Conservation (phyloP, 2,797 vertebrate species). For the Coreius guichenoti region DNA sequence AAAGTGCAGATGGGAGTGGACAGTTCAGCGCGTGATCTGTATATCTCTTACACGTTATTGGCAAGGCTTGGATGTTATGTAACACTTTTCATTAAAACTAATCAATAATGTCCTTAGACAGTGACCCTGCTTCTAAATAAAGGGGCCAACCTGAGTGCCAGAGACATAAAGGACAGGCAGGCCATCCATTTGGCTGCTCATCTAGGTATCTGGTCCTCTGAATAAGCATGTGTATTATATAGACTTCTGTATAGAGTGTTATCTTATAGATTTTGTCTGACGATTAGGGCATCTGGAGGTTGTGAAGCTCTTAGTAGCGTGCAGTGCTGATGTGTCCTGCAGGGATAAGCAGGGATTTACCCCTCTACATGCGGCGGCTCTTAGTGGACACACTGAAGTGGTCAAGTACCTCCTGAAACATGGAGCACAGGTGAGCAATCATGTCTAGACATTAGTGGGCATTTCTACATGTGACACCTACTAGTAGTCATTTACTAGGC, state of each 20-base stretch:
- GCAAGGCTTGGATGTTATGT: background rate
- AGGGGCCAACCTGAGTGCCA: constrained; percentile 92
- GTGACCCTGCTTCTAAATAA: constrained; percentile 94
- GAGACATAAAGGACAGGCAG: constrained; percentile 94
- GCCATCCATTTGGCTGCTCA: constrained; percentile 95
- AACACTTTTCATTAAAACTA: background rate
- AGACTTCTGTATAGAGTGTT: background rate
- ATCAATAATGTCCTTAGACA: constrained; percentile 77
- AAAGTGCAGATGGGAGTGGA: no score
- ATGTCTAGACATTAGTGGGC: background rate
- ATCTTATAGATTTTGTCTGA: background rate
- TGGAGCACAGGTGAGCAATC: constrained; percentile 86
- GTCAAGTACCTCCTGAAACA: constrained; percentile 92
- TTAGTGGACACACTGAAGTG: constrained; percentile 92
- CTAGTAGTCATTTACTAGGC: no score
- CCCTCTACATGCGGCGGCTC: constrained; percentile 91
- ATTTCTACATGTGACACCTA: background rate
- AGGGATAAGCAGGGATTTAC: constrained; percentile 96
- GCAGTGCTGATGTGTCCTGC: constrained; percentile 88
- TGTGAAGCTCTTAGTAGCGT: constrained; percentile 91
- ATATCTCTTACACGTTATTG: background rate
- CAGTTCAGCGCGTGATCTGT: no score
- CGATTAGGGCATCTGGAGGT: constrained; percentile 90
- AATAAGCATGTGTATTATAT: background rate
- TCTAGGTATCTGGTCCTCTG: constrained; percentile 77